Base-by-base conservation (phyloP, 2,888 invertebrate species). In the Drosophila formosana region DNA sequence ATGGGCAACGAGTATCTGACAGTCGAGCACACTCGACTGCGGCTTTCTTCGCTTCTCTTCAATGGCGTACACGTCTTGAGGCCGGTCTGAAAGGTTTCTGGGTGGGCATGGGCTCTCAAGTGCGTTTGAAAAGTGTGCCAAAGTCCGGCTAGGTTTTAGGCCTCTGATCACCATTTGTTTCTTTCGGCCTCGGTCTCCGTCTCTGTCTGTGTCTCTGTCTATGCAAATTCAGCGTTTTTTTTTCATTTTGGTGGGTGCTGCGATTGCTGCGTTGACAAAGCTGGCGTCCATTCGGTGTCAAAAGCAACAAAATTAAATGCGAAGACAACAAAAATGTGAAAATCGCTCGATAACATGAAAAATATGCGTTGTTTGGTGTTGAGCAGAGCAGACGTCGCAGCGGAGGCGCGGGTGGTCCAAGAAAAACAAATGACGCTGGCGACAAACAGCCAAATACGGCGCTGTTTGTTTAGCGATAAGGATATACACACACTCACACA, bases 221-320 rank as follows among this genome's bases (percentile, higher is more conserved):
- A 76, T 70, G 80, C 80, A 74, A 85, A 85, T 75, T 82, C 72
- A 60, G 75, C 75, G 5, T 34, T 11, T 37, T 37, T 34, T 6
- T 30, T n/a, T 39, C 53, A 34, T 66, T 67, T 64, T 74, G 28
- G 8, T 9, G 69, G 52, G 41, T 52, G 65, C 56, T 71, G 72
- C 71, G 61, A 52, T 63, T 71, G 78, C 57, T 56, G 73, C 65
- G 73, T 82, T 69, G 85, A 68, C 72, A 79, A 72, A 73, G 66
- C 62, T 55, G 6, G 82, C 71, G 75, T 68, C 78, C 89, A 87
- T 88, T 74, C 83, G 89, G 88, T 89, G 89, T 88, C 76, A 89
- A 89, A 85, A 85, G 82, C 88, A 89, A 89, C 88, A 88, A 82
- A 74, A 81, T 84, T 78, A 81, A 82, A 84, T 78, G 78, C 78